Evolutionary conservation across 2,888 invertebrate species (phyloP), one percentile per base, ranked within the genome.

Genomic region (Noctua fimbriata): DNA sequence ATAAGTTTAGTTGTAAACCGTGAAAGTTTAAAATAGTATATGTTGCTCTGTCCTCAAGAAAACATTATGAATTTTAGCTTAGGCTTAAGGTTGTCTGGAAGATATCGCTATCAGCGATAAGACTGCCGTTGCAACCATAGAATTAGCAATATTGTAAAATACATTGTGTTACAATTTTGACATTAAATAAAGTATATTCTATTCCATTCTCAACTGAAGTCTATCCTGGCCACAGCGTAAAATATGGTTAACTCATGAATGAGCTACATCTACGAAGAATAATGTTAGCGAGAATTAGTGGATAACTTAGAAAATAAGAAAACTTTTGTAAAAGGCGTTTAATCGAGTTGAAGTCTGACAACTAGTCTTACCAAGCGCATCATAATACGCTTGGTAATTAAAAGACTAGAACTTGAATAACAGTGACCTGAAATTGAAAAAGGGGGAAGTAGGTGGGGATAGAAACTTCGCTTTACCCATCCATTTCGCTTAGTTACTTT

Each of bases 221-320:
- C 49, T 12, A 41, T 41, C 36, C 28, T 24, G 16, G n/a, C n/a
- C 44, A 24, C 44, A 49, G 28, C 18, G 32, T 41, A 58, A 28
- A 81, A 72, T 24, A 55, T 24, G 36, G 24, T 69, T 44, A 1
- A 47, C 55, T 28, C 67, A 69, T 63, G n/a, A 47, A 75, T 49
- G 24, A 60, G 44, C 21, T 41, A 14, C 28, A 32, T n/a, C 41
- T 63, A 75, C 24, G 2, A 60, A n/a, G 21, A 41, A 24, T 7
- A 32, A 52, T 52, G 44, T 32, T 18, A 28, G 14, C 6, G 32
- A 1, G 36, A 55, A 21, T 28, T 55, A 28, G 44, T 52, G 24
- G 52, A n/a, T 24, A 63, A 24, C 52, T 14, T 24, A 24, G 36
- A 6, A 44, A 75, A 60, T 69, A 44, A 44, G 55, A 21, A 66